Base-by-base conservation (phyloP, 2,888 invertebrate genomes). In the Drosophila mercatorum region DNA sequence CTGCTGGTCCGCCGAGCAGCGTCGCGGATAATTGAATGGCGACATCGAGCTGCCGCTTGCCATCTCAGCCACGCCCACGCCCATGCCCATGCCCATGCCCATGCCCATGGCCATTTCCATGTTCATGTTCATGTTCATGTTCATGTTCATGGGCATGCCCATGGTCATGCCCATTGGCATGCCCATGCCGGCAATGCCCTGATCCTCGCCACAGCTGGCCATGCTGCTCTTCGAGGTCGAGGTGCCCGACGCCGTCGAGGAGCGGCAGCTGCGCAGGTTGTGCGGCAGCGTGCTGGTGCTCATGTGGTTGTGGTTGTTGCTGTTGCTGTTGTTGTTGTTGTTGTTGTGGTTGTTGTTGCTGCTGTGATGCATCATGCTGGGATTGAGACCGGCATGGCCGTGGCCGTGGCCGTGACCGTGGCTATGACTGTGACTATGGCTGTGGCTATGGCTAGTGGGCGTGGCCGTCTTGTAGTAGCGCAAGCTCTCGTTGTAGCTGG, bases 401-500 rank as follows among this genome's bases (percentile, higher is more conserved):
- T 63, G 74, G 17, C 67, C 43, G 4, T 77, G 78, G 5, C 61
- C 61, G 40, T 63, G 74, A 14, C 67, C 43, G 5, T 77, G 78
- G n/a, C 56, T 58, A 5, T 78, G 74, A 17, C 51, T 72, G 28
- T 73, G 76, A 17, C 46, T 60, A n/a, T 83, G 78, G 53, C 60
- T 67, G 8, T 80, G 71, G 46, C 56, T 81, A 40, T 80, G 83
- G 73, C 77, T 90, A 6, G 89, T 79, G 72, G 83, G 72, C 76
- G 89, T 90, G 76, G 88, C 92, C 71, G 93, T 92, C 86, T 93
- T 93, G 73, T 93, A 93, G 83, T 93, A 93, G 77, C 96, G 94
- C 90, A 96, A 93, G 92, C 96, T 95, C 83, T 96, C 96, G 43
- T 95, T 95, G 93, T 96, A 96, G 93, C 96, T 96, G 92, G 96